Percentiles rank a stretch among this genome's conserved stretches.
These are phyloP conservation scores for Ophion obscuratus DNA, from an alignment of 2,888 invertebrate species.

Conservation along the genomic window DNA sequence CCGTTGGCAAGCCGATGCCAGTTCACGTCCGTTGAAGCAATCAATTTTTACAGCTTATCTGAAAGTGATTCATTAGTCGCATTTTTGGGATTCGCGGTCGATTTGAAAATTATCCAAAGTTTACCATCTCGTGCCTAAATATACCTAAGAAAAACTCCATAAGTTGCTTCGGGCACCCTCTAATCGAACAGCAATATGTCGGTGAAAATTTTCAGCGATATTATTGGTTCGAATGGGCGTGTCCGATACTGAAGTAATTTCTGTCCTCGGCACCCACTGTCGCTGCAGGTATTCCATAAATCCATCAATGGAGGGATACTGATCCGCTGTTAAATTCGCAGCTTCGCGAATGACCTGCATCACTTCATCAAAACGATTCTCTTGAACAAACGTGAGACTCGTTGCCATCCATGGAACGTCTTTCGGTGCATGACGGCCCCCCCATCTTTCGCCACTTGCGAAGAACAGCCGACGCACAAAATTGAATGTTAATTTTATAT, in stretches of 20 bases:
- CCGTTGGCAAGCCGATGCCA: too few species aligned
- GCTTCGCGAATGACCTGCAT: neutral
- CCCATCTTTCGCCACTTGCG: conserved; percentile 8
- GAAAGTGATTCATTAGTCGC: too few species aligned
- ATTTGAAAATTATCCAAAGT: too few species aligned
- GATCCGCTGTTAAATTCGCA: neutral
- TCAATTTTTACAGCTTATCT: too few species aligned
- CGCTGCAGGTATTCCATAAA: conserved; percentile 25
- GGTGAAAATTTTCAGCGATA: neutral
- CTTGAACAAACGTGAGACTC: conserved; percentile 10
- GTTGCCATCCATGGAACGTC: conserved; percentile 30
- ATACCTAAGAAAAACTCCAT: conserved; percentile 24
- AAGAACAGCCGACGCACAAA: conserved; percentile 5
- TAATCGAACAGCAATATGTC: neutral
- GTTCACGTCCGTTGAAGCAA: too few species aligned
- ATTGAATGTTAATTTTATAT: neutral
- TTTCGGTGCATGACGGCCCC: neutral
- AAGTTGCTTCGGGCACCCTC: conserved; percentile 15
- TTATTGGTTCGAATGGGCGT: conserved; percentile 30
- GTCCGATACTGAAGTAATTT: conserved; percentile 1
- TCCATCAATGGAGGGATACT: conserved; percentile 2
- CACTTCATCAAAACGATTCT: neutral
- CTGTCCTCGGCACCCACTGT: conserved; percentile 30
- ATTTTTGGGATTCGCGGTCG: too few species aligned
- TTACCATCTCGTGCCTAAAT: neutral